Base-by-base conservation (phyloP, 2,113 vertebrate genomes). In the Lepidothrix coronata region DNA sequence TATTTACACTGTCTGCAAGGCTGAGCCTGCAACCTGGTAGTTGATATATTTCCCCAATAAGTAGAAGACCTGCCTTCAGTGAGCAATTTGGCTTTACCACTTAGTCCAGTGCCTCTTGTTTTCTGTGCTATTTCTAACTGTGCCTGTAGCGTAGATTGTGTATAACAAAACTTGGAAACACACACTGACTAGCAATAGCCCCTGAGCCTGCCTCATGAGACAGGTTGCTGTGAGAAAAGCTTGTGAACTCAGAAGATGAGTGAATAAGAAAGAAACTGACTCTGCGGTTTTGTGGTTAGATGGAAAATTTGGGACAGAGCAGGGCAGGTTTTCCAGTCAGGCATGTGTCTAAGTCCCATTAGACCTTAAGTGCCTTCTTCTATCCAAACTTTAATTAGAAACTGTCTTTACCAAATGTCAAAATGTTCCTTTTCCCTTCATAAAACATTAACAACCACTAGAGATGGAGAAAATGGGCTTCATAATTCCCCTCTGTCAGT, bases 401-500 rank as follows among this genome's bases (percentile, higher is more conserved):
- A 86, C 79, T 89, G 51, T 92, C 90, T 85, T 95, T 74, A 91
- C 37, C 24, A 74, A 94, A 95, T 94, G 79, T 84, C 79, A 96
- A 77, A 97, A 91, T 84, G 72, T 91, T 94, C 88, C 41, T 91
- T 93, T 96, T 81, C 58, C 79, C 72, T 92, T 95, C 88, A 88
- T 95, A 78, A 95, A 96, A 93, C 57, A 87, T 94, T 95, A 92
- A 94, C 0, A 3, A 74, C 25, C 83, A 25, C 57, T 31, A 78
- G 72, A 94, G 49, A 65, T 71, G 57, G 73, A 96, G 91, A 78
- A 96, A 96, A 94, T 81, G 76, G 52, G 37, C 25, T 88, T n/a
- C 52, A 54, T 92, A 75, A 89, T 72, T 95, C 52, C 76, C 25
- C 5, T 75, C 68, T 68, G 75, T 75, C 88, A 88, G 37, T 35